Evolutionary conservation across 2,888 invertebrate genomes (phyloP).

Genomic region (Drosophila flavopinicola): DNA sequence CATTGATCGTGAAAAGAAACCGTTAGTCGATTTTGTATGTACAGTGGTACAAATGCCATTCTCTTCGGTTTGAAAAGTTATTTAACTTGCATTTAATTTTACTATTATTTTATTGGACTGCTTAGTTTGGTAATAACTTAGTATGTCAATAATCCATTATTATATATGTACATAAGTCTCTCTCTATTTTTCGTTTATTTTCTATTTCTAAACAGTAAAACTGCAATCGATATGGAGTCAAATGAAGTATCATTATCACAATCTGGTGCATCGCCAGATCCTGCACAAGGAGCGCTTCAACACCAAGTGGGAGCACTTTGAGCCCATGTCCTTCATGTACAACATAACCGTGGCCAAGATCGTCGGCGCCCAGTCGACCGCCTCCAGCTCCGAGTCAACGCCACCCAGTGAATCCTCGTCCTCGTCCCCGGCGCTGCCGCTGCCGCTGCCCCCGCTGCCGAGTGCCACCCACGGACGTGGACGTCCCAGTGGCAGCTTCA

Average conservation of each 20-base stretch:
- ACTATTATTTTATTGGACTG: too few relatives aligned
- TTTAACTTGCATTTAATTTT: too few relatives aligned
- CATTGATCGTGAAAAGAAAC: too few relatives aligned
- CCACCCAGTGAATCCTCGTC: conserved; percentile 22
- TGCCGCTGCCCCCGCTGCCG: conserved; percentile 57
- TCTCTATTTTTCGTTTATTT: not conserved
- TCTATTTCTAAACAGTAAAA: conserved; percentile 62
- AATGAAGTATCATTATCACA: conserved; percentile 82
- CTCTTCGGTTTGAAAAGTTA: too few relatives aligned
- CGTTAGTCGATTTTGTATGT: too few relatives aligned
- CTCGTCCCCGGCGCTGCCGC: conserved; percentile 38
- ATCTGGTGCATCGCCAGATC: conserved; percentile 81
- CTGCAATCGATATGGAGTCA: conserved; percentile 82
- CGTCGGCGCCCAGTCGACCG: conserved; percentile 70
- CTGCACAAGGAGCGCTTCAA: conserved; percentile 82
- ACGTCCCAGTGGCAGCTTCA: conserved; percentile 81
- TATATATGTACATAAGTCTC: not conserved
- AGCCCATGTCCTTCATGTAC: conserved; percentile 83
- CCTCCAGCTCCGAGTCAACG: conserved; percentile 16
- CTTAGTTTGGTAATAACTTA: too few relatives aligned
- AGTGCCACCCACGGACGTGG: conserved; percentile 76
- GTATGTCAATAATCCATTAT: too few relatives aligned
- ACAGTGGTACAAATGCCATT: too few relatives aligned
- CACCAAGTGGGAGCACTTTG: conserved; percentile 82
- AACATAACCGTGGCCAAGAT: conserved; percentile 82